phyloP scores from a whole-genome alignment of 2,113 vertebrate genomes.

The Jaculus jaculus region DNA sequence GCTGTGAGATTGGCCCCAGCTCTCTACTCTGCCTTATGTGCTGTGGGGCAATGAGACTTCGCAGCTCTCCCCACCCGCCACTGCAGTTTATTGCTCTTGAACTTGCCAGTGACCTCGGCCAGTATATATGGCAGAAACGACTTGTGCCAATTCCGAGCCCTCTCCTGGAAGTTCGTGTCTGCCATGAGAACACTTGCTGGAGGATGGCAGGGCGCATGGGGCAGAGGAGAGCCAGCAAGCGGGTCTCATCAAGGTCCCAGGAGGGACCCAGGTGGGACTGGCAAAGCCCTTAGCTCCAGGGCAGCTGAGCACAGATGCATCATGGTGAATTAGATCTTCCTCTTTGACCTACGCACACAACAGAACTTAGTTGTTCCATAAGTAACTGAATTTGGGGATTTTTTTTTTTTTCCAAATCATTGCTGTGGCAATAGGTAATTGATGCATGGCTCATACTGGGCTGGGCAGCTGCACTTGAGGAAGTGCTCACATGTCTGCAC shows the following conservation, averaged over 20 bases:
- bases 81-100: neutral
- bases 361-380: neutral
- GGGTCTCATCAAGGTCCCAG: neutral
- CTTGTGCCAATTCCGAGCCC: accelerated
- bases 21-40: neutral
- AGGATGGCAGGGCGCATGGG: neutral
- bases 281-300: too few relatives aligned
- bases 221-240: neutral
- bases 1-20: neutral
- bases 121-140: neutral
- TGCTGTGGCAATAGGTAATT: neutral
- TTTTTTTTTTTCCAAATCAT: neutral
- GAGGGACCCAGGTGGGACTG: too few relatives aligned
- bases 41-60: neutral
- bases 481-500: too few relatives aligned
- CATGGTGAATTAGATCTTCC: neutral
- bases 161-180: neutral
- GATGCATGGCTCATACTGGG: accelerated
- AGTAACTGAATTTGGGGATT: neutral
- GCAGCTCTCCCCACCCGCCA: neutral
- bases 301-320: neutral
- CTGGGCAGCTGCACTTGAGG: too few relatives aligned
- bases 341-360: neutral
- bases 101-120: neutral
- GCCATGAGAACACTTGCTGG: neutral